phyloP scores from a whole-genome alignment of 2,113 vertebrate species.

The Garra rufa region DNA sequence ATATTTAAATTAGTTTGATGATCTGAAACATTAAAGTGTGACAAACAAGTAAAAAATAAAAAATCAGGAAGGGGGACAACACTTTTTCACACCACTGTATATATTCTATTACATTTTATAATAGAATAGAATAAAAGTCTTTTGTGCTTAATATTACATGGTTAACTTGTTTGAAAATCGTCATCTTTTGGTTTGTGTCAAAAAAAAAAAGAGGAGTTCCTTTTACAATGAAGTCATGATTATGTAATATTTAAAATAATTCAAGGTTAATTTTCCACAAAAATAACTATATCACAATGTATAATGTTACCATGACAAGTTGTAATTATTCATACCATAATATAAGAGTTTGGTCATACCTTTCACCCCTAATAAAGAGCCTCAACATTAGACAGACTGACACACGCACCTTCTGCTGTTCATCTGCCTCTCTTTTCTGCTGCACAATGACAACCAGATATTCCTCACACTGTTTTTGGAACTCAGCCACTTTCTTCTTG shows the following conservation, averaged over 20 bases:
- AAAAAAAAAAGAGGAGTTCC: background rate
- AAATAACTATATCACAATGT: background rate
- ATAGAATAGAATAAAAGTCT: background rate
- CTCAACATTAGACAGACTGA: slow-evolving; percentile 13
- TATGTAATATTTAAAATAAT: background rate
- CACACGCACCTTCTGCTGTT: slow-evolving; percentile 82
- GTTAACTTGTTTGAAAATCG: no score
- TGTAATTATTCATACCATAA: background rate
- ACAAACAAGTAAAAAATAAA: no score
- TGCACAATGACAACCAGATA: slow-evolving; percentile 85
- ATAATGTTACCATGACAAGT: background rate
- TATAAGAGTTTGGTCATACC: background rate
- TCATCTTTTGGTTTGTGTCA: no score
- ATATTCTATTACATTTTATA: background rate
- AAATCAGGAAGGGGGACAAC: no score
- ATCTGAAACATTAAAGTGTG: no score
- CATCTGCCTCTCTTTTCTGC: slow-evolving; percentile 83
- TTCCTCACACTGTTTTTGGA: slow-evolving; percentile 86
- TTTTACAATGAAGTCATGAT: background rate
- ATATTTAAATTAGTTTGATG: no score
- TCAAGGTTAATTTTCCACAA: background rate
- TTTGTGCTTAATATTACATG: background rate
- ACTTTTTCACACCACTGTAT: no score
- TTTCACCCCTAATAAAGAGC: background rate
- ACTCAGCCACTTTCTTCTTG: slow-evolving; percentile 83